A percentile compares a stretch with the other conserved stretches of the same genome.
Evolutionary conservation across 2,797 vertebrate genomes (phyloP).

Genomic region (Lacerta viridis): DNA sequence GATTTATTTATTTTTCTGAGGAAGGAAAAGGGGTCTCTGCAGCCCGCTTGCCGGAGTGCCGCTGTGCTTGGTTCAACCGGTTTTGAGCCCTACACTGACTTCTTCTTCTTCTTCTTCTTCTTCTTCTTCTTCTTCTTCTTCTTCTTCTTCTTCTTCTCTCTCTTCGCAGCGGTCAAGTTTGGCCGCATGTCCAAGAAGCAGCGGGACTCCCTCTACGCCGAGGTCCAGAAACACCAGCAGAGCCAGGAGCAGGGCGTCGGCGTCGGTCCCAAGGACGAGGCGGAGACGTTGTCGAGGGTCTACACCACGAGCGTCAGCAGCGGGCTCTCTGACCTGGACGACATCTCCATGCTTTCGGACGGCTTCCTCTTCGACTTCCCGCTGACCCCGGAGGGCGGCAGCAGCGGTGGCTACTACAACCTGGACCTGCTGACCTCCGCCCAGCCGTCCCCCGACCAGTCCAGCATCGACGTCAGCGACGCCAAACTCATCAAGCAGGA

Average conservation of each 20-base stretch:
- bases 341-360: slow-evolving; percentile 86
- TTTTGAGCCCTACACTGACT: too few species aligned
- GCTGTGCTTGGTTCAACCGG: too few species aligned
- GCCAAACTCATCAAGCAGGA: slow-evolving; percentile 87
- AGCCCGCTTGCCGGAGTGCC: too few species aligned
- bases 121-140: background rate
- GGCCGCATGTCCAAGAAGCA: slow-evolving; percentile 96
- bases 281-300: slow-evolving; percentile 75
- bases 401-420: slow-evolving; percentile 84
- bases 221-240: slow-evolving; percentile 94
- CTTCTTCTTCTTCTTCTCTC: too few species aligned
- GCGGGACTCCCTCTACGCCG: slow-evolving; percentile 91
- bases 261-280: slow-evolving; percentile 61
- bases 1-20: too few species aligned
- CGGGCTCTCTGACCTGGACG: slow-evolving; percentile 87
- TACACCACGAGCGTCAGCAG: slow-evolving; percentile 88
- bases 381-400: slow-evolving; percentile 85
- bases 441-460: slow-evolving; percentile 88
- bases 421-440: slow-evolving; percentile 88
- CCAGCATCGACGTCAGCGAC: slow-evolving; percentile 85
- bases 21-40: background rate
- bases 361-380: slow-evolving; percentile 91
- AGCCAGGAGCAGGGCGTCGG: slow-evolving; percentile 81
- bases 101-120: background rate
- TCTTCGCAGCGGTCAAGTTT: slow-evolving; percentile 89